A percentile compares a stretch with the other conserved stretches of the same genome.
phyloP scores from a whole-genome alignment of 2,888 invertebrate species.

The Hipparchia sbordonii region DNA sequence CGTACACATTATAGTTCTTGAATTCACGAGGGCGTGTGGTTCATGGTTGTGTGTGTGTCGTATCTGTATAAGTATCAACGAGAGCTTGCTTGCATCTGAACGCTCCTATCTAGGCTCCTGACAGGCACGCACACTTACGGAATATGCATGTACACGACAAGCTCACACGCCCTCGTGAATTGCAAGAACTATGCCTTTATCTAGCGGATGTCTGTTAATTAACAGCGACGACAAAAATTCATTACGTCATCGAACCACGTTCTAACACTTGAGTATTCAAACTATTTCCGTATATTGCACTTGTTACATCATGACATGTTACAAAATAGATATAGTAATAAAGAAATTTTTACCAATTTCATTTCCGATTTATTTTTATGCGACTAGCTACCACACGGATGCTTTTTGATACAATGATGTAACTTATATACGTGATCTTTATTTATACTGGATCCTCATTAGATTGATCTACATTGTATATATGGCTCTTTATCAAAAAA shows the following conservation, averaged over 20 bases:
- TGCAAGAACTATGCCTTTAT: too few relatives aligned
- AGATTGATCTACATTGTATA: constrained; percentile 66
- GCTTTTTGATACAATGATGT: constrained; percentile 64
- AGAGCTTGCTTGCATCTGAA: too few relatives aligned
- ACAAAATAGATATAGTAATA: background rate
- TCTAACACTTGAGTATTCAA: background rate
- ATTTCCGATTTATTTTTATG: constrained; percentile 48
- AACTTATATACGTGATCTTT: constrained; percentile 56
- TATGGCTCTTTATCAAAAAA: constrained; percentile 51
- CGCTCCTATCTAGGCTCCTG: too few relatives aligned
- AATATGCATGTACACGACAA: too few relatives aligned
- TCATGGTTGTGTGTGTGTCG: too few relatives aligned
- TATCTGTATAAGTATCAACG: too few relatives aligned
- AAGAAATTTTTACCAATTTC: constrained; percentile 62
- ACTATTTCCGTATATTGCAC: background rate
- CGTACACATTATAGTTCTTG: too few relatives aligned
- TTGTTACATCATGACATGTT: background rate
- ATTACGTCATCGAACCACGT: background rate
- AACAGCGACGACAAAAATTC: background rate
- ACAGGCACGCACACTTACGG: too few relatives aligned
- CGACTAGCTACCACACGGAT: constrained; percentile 50
- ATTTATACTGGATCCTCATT: constrained; percentile 66
- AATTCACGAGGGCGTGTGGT: too few relatives aligned
- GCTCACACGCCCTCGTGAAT: too few relatives aligned
- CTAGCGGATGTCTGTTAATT: too few relatives aligned